Conservation (phyloP, 2,113 vertebrate genomes). For the Aythya baeri region DNA sequence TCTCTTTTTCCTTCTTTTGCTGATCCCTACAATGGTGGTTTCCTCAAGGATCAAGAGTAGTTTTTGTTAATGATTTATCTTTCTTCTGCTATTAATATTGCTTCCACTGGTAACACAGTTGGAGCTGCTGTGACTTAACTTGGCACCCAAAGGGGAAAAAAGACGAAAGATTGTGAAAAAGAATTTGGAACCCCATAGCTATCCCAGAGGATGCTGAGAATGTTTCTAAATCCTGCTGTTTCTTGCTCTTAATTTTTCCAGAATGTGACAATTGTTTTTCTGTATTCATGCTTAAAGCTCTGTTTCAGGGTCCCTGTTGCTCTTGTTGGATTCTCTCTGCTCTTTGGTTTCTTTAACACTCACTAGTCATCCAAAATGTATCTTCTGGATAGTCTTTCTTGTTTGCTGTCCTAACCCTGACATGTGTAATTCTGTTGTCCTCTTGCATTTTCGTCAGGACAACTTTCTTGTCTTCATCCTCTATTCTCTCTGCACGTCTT, state of each 20-base stretch:
- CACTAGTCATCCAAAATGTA: background rate
- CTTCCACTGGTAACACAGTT: background rate
- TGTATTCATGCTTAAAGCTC: background rate
- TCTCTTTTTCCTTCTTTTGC: background rate
- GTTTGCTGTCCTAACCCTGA: background rate
- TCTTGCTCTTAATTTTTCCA: background rate
- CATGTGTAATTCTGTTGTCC: background rate
- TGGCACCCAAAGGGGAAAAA: background rate
- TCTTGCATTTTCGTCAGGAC: background rate
- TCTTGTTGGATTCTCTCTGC: background rate
- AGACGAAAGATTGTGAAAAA: background rate
- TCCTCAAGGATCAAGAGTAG: background rate
- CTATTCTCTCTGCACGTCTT: background rate
- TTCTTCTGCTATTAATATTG: constrained; percentile 8
- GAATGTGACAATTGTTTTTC: background rate
- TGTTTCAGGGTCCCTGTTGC: background rate
- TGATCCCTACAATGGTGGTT: background rate
- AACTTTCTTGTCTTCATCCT: background rate
- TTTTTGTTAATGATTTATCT: constrained; percentile 20
- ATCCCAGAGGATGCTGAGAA: background rate
- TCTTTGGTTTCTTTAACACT: background rate
- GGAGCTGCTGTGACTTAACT: constrained; percentile 5
- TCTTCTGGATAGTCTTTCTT: background rate
- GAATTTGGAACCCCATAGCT: background rate
- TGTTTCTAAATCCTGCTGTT: background rate